phyloP scores from a whole-genome alignment of 2,797 vertebrate species.

The Phrynocephalus guinanensis region DNA sequence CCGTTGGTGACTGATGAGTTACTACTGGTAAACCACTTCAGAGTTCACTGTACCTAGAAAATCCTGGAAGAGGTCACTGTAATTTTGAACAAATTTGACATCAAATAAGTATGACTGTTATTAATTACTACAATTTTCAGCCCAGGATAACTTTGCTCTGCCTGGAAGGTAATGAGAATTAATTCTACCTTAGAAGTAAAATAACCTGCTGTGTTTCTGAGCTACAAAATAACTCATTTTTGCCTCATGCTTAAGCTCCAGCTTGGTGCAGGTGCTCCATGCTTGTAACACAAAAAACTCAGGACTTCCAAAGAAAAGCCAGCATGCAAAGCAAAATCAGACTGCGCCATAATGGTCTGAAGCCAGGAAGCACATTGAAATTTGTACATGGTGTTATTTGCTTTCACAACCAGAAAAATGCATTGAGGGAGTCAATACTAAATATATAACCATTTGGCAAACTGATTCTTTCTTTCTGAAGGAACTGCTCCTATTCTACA shows the following conservation, averaged over 20 bases:
- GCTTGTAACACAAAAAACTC: not conserved
- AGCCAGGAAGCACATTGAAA: not conserved
- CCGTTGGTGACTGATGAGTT: too few relatives aligned
- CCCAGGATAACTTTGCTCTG: not conserved
- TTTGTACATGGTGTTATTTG: not conserved
- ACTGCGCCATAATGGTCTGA: not conserved
- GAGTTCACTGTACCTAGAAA: too few relatives aligned
- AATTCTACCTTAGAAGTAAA: not conserved
- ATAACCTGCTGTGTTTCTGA: not conserved
- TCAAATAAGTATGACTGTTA: not conserved
- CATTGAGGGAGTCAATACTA: too few relatives aligned
- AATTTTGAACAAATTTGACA: too few relatives aligned
- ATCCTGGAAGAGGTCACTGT: not conserved
- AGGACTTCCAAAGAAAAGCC: not conserved
- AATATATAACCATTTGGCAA: too few relatives aligned
- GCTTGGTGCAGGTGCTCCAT: not conserved
- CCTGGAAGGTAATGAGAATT: not conserved
- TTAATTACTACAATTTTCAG: not conserved
- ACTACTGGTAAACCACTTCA: too few relatives aligned
- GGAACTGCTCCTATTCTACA: too few relatives aligned
- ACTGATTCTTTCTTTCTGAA: too few relatives aligned
- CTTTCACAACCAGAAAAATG: not conserved
- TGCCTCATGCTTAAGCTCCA: not conserved
- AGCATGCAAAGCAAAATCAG: not conserved
- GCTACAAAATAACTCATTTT: not conserved